Evolutionary conservation across 1,140 invertebrate species (phyloP), one percentile per base, ranked within the genome.

Genomic region (Lepeophtheirus salmonis): DNA sequence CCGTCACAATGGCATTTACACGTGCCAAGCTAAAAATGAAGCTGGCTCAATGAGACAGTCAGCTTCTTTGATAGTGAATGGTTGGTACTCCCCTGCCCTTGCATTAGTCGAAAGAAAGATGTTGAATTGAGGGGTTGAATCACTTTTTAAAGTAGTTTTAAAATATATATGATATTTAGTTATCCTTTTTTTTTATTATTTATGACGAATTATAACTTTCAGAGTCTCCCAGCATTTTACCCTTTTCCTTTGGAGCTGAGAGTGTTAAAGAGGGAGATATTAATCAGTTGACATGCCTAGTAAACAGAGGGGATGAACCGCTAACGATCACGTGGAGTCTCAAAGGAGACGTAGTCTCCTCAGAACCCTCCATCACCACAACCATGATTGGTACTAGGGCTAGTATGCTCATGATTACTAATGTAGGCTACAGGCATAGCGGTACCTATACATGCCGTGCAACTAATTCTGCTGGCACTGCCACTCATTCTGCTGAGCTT

Each of bases 261-360:
- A 62, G 62, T 54, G 60, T 70, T 20, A 65, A 71, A 59, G 67
- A 69, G 62, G 77, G 77, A 2, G 72, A 75, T 61, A 72, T 75
- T 58, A 74, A 73, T 25, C 74, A 76, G 65, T 70, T 83, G 30
- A 78, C 79, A 12, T 92, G 88, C 71, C 79, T 82, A 10, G 80
- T 90, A 2, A 79, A 80, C 64, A 86, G 86, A 70, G 85, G 86
- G 22, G 85, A 89, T 68, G 73, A 80, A 60, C 85, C 85, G 0
- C 74, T 88, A 57, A 79, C 80, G 58, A 82, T 88, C 63, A 72
- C 74, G 30, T 88, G 85, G 84, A 75, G 78, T 56, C 82, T 83
- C 65, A 78, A 83, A 65, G 78, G 76, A 67, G 71, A 70, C 73
- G 23, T 60, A 65, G 67, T 70, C 72, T 63, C 71, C 71, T 63